Evolutionary conservation across 2,113 vertebrate genomes (phyloP).

Genomic region (Peucedramus taeniatus): DNA sequence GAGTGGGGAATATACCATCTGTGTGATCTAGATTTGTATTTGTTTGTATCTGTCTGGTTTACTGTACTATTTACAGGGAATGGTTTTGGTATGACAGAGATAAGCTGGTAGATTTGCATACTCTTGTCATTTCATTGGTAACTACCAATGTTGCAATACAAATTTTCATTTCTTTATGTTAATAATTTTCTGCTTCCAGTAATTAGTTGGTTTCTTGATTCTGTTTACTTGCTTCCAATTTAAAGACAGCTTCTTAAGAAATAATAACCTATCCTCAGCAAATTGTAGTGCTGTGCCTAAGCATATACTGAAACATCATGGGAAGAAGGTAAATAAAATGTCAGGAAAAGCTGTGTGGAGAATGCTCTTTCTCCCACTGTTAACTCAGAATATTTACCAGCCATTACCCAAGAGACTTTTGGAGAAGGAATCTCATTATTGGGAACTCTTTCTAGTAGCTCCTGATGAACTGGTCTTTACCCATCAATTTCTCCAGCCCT

Average conservation of each 20-base stretch:
- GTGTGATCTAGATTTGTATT: neutral
- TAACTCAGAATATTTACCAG: neutral
- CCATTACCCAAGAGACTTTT: accelerated
- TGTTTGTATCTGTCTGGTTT: neutral
- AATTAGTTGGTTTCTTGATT: neutral
- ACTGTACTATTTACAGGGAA: neutral
- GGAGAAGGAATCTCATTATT: neutral
- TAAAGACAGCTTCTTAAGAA: neutral
- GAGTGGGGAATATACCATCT: neutral
- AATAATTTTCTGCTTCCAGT: neutral
- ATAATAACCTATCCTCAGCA: neutral
- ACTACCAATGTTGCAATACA: neutral
- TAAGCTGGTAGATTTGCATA: neutral
- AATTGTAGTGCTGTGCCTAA: neutral
- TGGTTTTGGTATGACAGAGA: neutral
- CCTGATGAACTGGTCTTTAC: neutral
- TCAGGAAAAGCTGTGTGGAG: neutral
- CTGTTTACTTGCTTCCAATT: neutral
- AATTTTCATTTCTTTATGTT: neutral
- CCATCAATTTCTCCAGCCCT: neutral
- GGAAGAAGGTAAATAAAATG: neutral
- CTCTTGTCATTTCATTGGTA: neutral
- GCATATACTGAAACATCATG: neutral
- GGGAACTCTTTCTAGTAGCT: neutral
- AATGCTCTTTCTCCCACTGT: neutral